Evolutionary conservation across 37 sponge, comb jelly and placozoan species (phyloP).

Genomic region (Chondrilla cf. caribensis): DNA sequence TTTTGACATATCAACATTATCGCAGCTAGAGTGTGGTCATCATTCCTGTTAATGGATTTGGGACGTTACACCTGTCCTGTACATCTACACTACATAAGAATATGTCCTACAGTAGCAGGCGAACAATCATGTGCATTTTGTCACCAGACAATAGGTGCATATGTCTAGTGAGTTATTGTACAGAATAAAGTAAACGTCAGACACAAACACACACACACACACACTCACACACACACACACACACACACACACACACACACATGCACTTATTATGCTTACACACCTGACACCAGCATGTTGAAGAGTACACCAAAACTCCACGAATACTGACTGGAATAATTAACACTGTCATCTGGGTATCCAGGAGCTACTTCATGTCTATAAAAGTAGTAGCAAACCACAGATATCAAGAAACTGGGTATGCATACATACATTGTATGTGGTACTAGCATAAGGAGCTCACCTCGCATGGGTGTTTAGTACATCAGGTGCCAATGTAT

Average conservation of each 20-base stretch:
- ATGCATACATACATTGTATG: neutral
- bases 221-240: neutral
- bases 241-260: neutral
- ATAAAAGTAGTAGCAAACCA: neutral
- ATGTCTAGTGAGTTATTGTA: too few relatives aligned
- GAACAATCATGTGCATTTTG: too few relatives aligned
- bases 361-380: constrained; percentile 16
- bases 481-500: constrained; percentile 7
- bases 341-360: constrained; percentile 32
- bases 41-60: too few relatives aligned
- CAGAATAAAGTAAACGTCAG: too few relatives aligned
- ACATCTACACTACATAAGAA: too few relatives aligned
- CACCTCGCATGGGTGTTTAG: constrained; percentile 10
- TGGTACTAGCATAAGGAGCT: neutral
- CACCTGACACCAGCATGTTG: constrained; percentile 43
- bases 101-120: too few relatives aligned
- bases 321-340: constrained; percentile 58
- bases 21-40: too few relatives aligned
- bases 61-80: too few relatives aligned
- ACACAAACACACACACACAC: too few relatives aligned
- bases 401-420: neutral
- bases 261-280: too few relatives aligned
- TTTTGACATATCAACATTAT: too few relatives aligned
- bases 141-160: too few relatives aligned
- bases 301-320: constrained; percentile 59